phyloP scores from a whole-genome alignment of 2,797 vertebrate genomes.

The Phoebastria nigripes region DNA sequence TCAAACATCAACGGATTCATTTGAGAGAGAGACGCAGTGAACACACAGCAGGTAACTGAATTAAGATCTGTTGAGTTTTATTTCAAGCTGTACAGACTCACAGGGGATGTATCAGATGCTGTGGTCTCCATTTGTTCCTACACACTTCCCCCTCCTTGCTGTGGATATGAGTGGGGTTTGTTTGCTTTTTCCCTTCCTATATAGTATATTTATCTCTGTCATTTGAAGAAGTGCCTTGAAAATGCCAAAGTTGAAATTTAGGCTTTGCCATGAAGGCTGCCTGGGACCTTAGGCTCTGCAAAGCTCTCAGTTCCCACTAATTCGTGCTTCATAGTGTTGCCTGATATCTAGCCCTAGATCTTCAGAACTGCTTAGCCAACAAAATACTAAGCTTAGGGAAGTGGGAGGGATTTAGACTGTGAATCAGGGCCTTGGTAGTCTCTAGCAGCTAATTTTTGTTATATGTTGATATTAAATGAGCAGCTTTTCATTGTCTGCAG shows the following conservation, averaged over 20 bases:
- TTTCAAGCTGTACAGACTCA: neutral
- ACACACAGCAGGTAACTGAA: constrained; percentile 30
- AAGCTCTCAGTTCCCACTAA: neutral
- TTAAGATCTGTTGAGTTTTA: neutral
- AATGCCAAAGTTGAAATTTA: neutral
- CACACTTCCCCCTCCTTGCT: neutral
- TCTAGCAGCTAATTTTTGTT: neutral
- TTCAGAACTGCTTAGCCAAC: neutral
- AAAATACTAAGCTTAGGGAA: neutral
- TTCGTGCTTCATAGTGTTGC: neutral
- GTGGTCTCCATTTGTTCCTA: neutral
- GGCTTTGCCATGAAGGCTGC: neutral
- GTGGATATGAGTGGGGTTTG: neutral
- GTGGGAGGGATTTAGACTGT: neutral
- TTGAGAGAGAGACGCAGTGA: neutral
- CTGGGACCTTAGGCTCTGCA: neutral
- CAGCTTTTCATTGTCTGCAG: neutral
- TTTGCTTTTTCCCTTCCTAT: neutral
- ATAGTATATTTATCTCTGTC: neutral
- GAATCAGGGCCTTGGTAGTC: neutral
- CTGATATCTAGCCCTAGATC: neutral
- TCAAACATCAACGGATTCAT: neutral
- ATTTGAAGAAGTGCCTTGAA: neutral
- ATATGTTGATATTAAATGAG: neutral
- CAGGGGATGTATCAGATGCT: neutral